phyloP scores from a whole-genome alignment of 37 sponge, comb jelly and placozoan species.

The Agelas oroides region DNA sequence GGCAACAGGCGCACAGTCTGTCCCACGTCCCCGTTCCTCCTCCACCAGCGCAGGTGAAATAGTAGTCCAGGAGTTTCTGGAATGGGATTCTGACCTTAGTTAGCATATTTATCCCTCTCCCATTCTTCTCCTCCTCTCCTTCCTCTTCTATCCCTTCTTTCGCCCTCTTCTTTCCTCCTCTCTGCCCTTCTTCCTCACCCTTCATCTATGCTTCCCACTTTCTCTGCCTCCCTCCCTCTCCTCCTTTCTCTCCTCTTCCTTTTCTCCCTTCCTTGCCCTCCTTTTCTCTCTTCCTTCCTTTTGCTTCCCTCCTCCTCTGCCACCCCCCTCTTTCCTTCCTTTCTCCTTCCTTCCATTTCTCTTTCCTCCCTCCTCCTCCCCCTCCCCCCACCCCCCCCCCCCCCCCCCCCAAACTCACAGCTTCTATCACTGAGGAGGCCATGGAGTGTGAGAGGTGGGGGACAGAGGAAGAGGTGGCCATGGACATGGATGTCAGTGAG shows the following conservation, averaged over 20 bases:
- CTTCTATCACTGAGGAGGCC: not conserved
- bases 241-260: not conserved
- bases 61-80: no score
- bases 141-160: not conserved
- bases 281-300: no score
- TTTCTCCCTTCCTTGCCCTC: no score
- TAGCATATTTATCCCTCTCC: no score
- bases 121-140: no score
- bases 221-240: not conserved
- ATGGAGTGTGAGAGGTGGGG: slow-evolving; percentile 51
- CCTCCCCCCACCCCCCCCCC: not conserved
- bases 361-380: not conserved
- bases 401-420: not conserved
- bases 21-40: no score
- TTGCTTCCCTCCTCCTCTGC: no score
- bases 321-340: not conserved
- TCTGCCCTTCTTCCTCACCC: not conserved
- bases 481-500: slow-evolving; percentile 64
- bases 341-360: not conserved
- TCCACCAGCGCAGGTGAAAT: no score
- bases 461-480: slow-evolving; percentile 50
- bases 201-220: no score
- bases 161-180: not conserved
- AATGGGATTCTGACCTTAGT: no score
- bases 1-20: no score